Evolutionary conservation across 2,113 vertebrate genomes (phyloP).

Genomic region (Nansenia antarctica): DNA sequence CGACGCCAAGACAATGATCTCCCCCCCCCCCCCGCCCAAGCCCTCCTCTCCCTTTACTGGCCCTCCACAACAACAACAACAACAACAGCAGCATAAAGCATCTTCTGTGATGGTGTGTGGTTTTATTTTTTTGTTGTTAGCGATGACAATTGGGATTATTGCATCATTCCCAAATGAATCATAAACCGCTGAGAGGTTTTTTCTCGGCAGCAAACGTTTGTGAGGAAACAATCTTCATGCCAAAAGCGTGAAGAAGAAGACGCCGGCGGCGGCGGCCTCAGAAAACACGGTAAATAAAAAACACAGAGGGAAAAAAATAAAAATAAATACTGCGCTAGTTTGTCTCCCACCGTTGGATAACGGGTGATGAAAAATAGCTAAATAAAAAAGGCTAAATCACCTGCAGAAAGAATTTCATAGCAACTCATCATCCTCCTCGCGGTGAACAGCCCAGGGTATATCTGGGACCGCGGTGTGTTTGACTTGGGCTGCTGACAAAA

Average conservation of each 20-base stretch:
- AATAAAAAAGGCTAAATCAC: neutral
- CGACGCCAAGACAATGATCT: slow-evolving; percentile 56
- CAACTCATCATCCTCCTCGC: slow-evolving; percentile 42
- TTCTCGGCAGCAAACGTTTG: slow-evolving; percentile 50
- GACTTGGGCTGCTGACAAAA: slow-evolving; percentile 62
- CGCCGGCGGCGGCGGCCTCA: too few species aligned
- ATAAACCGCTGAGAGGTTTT: slow-evolving; percentile 40
- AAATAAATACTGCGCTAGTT: neutral
- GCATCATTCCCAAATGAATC: slow-evolving; percentile 52
- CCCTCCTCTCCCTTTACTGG: slow-evolving; percentile 47
- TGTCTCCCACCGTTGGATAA: too few species aligned
- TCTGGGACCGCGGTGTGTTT: slow-evolving; percentile 41
- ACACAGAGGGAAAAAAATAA: neutral
- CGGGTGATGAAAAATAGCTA: neutral
- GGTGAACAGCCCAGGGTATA: slow-evolving; percentile 30
- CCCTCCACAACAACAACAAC: slow-evolving; percentile 61
- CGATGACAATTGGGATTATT: slow-evolving; percentile 53
- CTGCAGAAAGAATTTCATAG: slow-evolving; percentile 2
- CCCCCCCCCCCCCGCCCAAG: slow-evolving; percentile 43
- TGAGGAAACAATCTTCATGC: slow-evolving; percentile 38
- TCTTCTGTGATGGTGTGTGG: slow-evolving; percentile 54
- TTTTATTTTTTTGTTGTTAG: slow-evolving; percentile 47
- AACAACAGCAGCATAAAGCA: slow-evolving; percentile 46
- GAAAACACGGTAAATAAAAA: slow-evolving; percentile 48
- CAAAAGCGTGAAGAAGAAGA: slow-evolving; percentile 48